Evolutionary conservation across 1,140 invertebrate species (phyloP).

Genomic region (Ceratina australensis): DNA sequence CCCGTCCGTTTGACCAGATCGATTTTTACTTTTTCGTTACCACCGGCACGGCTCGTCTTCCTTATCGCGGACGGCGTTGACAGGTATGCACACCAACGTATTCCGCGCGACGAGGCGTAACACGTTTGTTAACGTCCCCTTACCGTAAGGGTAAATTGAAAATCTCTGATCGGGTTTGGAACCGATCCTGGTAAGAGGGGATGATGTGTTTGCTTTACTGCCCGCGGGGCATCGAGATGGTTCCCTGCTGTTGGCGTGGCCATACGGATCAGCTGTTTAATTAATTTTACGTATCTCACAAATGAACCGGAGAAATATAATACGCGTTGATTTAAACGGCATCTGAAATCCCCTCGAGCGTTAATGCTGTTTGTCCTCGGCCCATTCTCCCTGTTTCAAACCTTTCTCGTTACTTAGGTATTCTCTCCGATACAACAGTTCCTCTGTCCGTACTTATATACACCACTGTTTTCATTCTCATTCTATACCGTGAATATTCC

Average conservation of each 20-base stretch:
- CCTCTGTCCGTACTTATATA: too few species aligned
- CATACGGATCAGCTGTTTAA: constrained; percentile 70
- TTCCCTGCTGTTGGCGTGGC: constrained; percentile 28
- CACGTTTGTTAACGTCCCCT: constrained; percentile 50
- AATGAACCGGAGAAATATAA: constrained; percentile 72
- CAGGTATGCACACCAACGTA: constrained; percentile 49
- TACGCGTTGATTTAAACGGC: constrained; percentile 54
- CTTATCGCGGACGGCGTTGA: constrained; percentile 45
- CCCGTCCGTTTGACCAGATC: constrained; percentile 35
- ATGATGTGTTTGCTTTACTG: constrained; percentile 55
- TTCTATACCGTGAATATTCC: background rate
- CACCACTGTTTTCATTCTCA: background rate
- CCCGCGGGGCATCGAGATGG: constrained; percentile 32
- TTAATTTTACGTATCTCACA: constrained; percentile 70
- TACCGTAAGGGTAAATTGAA: constrained; percentile 59
- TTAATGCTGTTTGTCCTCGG: constrained; percentile 9
- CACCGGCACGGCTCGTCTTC: constrained; percentile 8
- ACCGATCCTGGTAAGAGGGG: constrained; percentile 41
- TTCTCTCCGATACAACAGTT: background rate
- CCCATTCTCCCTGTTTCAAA: constrained; percentile 7
- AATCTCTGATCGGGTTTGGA: constrained; percentile 46
- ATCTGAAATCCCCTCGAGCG: constrained; percentile 16
- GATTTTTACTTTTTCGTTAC: constrained; percentile 52
- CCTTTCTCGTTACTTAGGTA: background rate
- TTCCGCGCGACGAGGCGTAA: constrained; percentile 54